Conservation (phyloP, 2,888 invertebrate species). For the Matsumyia berberina region DNA sequence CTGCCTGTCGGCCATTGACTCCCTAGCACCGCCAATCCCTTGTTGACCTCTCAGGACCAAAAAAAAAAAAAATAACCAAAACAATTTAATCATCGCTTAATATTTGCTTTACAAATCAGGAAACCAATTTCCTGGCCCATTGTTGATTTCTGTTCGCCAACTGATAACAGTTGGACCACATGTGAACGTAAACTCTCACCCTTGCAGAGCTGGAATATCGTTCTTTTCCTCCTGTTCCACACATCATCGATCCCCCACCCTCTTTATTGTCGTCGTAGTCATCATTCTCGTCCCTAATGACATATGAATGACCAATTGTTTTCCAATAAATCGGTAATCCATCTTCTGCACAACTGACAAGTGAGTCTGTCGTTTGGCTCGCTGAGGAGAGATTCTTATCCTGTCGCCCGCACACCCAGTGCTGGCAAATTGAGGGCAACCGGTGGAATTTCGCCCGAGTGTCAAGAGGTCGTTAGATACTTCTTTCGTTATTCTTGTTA, state of each 20-base stretch:
- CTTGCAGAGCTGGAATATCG: neutral
- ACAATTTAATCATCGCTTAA: conserved; percentile 68
- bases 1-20: conserved; percentile 34
- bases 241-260: conserved; percentile 4
- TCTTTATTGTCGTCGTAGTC: conserved; percentile 15
- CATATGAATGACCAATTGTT: conserved; percentile 83
- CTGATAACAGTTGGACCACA: conserved; percentile 69
- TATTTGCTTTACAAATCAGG: conserved; percentile 68
- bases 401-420: neutral
- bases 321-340: conserved; percentile 83
- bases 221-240: conserved; percentile 45
- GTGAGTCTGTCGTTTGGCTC: conserved; percentile 40
- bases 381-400: conserved; percentile 33
- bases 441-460: conserved; percentile 46
- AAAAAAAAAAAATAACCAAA: conserved; percentile 8
- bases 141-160: conserved; percentile 62
- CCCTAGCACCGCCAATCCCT: neutral
- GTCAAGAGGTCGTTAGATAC: conserved; percentile 45
- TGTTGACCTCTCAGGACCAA: neutral
- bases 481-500: neutral
- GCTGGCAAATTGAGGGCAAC: conserved; percentile 51
- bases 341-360: conserved; percentile 81
- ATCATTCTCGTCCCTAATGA: conserved; percentile 77
- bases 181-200: conserved; percentile 36
- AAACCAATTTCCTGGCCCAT: conserved; percentile 54